Percentiles rank a stretch among this genome's conserved stretches.
phyloP scores from a whole-genome alignment of 2,888 invertebrate genomes.

The Cancer borealis region DNA sequence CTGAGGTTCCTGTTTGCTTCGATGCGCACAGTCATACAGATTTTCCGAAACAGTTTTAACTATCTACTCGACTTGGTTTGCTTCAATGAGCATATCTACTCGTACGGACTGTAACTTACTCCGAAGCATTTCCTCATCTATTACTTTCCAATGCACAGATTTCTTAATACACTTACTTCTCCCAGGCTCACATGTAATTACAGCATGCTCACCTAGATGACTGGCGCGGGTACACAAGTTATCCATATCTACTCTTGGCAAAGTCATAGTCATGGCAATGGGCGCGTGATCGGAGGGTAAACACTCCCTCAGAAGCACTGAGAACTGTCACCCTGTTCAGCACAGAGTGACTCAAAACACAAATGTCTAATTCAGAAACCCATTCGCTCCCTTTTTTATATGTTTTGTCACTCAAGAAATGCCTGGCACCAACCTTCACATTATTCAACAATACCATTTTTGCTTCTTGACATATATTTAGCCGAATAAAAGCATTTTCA shows the following conservation, averaged over 20 bases:
- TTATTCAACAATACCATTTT: neutral
- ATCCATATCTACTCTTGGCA: too few species aligned
- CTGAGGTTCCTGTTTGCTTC: conserved; percentile 3
- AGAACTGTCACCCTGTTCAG: neutral
- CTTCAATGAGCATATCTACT: neutral
- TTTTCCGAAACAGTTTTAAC: neutral
- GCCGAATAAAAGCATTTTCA: neutral
- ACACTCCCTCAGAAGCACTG: neutral
- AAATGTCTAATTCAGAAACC: neutral
- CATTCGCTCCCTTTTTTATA: neutral
- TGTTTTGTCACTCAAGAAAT: neutral
- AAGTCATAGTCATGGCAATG: neutral
- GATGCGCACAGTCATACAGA: neutral
- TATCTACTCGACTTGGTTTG: neutral
- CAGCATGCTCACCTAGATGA: too few species aligned
- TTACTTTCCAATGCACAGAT: too few species aligned
- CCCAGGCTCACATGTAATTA: too few species aligned
- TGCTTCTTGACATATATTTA: neutral
- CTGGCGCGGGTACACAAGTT: too few species aligned
- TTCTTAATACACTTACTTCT: too few species aligned
- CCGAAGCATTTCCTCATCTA: too few species aligned
- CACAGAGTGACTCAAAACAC: neutral
- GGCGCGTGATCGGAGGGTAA: neutral
- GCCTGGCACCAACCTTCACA: neutral
- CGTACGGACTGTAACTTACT: too few species aligned